Evolutionary conservation across 1,140 invertebrate genomes (phyloP).

Genomic region (Adoxophyes honmai): DNA sequence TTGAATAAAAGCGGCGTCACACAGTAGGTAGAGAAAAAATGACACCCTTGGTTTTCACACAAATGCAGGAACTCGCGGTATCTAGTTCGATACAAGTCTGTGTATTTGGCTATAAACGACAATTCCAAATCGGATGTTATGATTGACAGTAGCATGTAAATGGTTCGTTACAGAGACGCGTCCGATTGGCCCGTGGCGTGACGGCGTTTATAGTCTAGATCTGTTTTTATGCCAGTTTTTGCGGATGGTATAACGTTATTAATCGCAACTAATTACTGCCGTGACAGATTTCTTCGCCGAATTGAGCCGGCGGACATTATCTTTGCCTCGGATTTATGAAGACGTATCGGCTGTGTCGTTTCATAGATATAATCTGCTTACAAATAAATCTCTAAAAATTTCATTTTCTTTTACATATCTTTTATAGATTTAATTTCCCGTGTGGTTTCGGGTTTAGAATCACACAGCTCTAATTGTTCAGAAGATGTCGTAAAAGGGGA

Average conservation of each 20-base stretch:
- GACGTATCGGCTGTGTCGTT: not conserved
- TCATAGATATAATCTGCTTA: too few species aligned
- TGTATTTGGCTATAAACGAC: not conserved
- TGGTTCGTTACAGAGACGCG: not conserved
- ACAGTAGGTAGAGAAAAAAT: too few species aligned
- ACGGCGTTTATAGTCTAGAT: not conserved
- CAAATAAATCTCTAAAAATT: too few species aligned
- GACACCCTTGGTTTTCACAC: too few species aligned
- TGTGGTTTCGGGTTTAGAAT: too few species aligned
- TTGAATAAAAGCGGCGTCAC: too few species aligned
- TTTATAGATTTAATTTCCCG: too few species aligned
- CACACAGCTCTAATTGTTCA: too few species aligned
- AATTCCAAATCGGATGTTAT: constrained; percentile 10
- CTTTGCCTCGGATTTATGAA: not conserved
- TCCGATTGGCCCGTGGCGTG: not conserved
- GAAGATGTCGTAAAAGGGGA: too few species aligned
- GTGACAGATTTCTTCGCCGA: not conserved
- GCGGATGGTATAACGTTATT: not conserved
- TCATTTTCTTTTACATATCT: too few species aligned
- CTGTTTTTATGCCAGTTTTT: constrained; percentile 1
- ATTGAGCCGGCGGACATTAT: not conserved
- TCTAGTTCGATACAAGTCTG: too few species aligned
- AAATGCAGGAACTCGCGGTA: too few species aligned
- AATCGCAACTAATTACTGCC: not conserved
- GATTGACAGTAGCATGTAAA: constrained; percentile 16